phyloP scores from a whole-genome alignment of 1,140 invertebrate species.

The Muscidifurax raptorellus region DNA sequence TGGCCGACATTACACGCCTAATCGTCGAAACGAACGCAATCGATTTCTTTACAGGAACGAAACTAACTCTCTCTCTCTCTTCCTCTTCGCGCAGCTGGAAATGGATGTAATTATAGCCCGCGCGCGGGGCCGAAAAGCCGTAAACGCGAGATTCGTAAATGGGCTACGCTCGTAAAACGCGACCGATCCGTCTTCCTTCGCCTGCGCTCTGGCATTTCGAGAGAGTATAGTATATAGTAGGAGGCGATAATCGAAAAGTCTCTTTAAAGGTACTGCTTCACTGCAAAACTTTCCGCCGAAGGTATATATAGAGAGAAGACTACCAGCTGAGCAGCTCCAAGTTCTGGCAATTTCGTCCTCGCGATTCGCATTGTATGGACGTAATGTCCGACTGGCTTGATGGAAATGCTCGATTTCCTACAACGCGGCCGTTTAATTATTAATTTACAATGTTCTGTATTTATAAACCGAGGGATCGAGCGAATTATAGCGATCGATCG shows the following conservation, averaged over 20 bases:
- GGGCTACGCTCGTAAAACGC: conserved; percentile 42
- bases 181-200: conserved; percentile 3
- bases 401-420: not conserved
- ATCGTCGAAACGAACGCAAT: conserved; percentile 37
- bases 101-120: conserved; percentile 45
- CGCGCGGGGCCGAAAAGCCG: not conserved
- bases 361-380: conserved; percentile 12
- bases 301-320: conserved; percentile 24
- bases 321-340: conserved; percentile 17
- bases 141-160: conserved; percentile 25
- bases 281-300: conserved; percentile 24
- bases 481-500: not conserved
- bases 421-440: conserved; percentile 16
- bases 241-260: conserved; percentile 48
- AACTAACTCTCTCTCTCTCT: not conserved
- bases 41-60: conserved; percentile 28
- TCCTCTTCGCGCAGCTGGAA: not conserved
- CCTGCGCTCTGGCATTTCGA: not conserved
- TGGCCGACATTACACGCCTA: conserved; percentile 35
- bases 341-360: conserved; percentile 9
- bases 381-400: conserved; percentile 17
- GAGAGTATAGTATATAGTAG: too few species aligned
- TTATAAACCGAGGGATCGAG: not conserved
- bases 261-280: conserved; percentile 27
- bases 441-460: not conserved